phyloP scores from a whole-genome alignment of 2,888 invertebrate species.

The Lamellibrachia satsuma region DNA sequence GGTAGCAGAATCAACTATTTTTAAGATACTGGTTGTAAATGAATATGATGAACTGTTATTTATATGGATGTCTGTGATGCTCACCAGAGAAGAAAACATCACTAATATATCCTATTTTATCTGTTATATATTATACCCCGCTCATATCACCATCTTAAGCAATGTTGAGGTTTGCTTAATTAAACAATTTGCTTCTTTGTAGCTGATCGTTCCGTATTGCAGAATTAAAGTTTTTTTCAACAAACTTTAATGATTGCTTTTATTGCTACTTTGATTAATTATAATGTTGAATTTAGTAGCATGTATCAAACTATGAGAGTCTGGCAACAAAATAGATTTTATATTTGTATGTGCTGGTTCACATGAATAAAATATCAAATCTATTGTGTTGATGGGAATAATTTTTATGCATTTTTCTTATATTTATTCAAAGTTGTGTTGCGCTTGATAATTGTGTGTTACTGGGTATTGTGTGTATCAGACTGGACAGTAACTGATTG shows the following conservation, averaged over 20 bases:
- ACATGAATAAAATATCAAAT: background rate
- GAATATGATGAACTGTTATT: background rate
- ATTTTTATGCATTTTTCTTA: background rate
- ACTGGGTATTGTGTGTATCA: background rate
- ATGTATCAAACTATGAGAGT: background rate
- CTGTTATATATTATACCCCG: background rate
- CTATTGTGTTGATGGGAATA: background rate
- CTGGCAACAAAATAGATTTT: background rate
- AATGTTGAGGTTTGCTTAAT: background rate
- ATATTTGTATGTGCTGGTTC: background rate
- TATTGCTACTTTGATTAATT: background rate
- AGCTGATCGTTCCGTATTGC: background rate
- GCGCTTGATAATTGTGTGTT: background rate
- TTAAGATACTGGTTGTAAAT: background rate
- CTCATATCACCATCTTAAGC: background rate
- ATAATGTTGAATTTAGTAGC: background rate
- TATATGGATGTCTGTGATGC: background rate
- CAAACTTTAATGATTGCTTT: background rate
- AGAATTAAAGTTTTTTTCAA: background rate
- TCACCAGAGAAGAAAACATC: constrained; percentile 9
- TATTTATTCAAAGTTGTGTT: background rate
- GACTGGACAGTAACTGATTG: background rate
- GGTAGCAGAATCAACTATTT: background rate
- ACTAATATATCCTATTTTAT: background rate
- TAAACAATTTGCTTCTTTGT: constrained; percentile 3